These are phyloP conservation scores for Hololepta plana DNA, from an alignment of 2,888 invertebrate species.

Conservation along the genomic window DNA sequence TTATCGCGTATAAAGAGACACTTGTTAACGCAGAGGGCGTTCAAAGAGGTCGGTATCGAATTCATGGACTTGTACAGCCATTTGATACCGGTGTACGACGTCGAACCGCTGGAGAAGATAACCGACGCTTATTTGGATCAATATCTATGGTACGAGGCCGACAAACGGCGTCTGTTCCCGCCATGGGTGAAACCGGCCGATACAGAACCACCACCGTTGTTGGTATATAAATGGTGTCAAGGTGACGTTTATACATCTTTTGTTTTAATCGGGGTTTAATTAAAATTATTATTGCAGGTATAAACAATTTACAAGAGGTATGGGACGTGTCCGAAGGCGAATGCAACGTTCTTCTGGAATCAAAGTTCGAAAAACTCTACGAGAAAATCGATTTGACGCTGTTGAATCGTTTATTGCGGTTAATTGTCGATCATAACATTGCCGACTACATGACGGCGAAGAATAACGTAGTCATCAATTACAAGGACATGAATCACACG, in stretches of 20 bases:
- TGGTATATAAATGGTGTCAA: slow-evolving; percentile 99
- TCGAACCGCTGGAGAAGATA: slow-evolving; percentile 97
- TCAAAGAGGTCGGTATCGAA: slow-evolving; percentile 98
- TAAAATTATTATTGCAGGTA: slow-evolving; percentile 36
- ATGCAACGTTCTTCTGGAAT: slow-evolving; percentile 94
- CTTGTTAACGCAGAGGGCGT: slow-evolving; percentile 91
- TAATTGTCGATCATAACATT: slow-evolving; percentile 99
- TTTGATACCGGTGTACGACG: slow-evolving; percentile 96
- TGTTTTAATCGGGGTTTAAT: too few species aligned
- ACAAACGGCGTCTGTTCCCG: slow-evolving; percentile 89
- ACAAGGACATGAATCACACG: slow-evolving; percentile 99
- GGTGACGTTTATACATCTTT: too few species aligned
- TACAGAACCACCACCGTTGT: slow-evolving; percentile 83
- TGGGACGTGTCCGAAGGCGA: slow-evolving; percentile 99
- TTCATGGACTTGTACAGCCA: slow-evolving; percentile 99
- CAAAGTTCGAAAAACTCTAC: slow-evolving; percentile 95
- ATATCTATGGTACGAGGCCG: slow-evolving; percentile 98
- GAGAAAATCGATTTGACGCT: slow-evolving; percentile 99
- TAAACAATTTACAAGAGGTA: slow-evolving; percentile 93
- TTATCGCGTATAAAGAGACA: slow-evolving; percentile 98
- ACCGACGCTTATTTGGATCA: slow-evolving; percentile 99
- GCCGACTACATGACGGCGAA: slow-evolving; percentile 99
- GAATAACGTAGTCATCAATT: slow-evolving; percentile 99
- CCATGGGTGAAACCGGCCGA: slow-evolving; percentile 99
- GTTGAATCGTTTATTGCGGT: slow-evolving; percentile 81